Evolutionary conservation across 2,113 vertebrate genomes (phyloP), one percentile per base, ranked within the genome.

Genomic region (Aegypius monachus): DNA sequence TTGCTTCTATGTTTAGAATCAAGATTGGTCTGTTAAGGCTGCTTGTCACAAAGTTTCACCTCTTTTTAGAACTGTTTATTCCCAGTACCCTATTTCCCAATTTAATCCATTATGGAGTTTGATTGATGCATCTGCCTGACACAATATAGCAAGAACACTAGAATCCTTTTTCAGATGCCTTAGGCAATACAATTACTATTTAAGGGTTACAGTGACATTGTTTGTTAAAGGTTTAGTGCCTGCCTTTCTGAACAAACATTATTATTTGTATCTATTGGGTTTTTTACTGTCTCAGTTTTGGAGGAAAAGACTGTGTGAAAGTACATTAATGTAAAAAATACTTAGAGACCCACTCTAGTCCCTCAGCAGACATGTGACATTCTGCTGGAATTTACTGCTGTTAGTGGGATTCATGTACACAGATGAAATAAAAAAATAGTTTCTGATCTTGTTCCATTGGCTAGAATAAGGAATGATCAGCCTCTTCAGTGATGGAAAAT

Each of bases 1-100:
- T 98, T 98, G 98, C 96, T 98, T 97, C 98, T 98, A 98, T 98
- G 95, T 98, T 98, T 98, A 98, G 98, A 98, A 98, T 97, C 97
- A 98, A 98, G 97, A 98, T 98, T 98, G 97, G 95, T 97, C 93
- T 97, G 94, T 97, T 95, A 97, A 96, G 97, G 91, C 97, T 94
- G 87, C 96, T 93, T 96, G 97, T 97, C 96, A 98, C 97, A 95
- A 89, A 98, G 75, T 97, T 97, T 98, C 95, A 98, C 97, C 97
- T 98, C 98, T 97, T 97, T 97, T 90, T 97, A 86, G 98, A 97
- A 92, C 95, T 98, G 97, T 98, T 98, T 98, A 98, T 97, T 97
- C 96, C 94, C 90, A 88, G 79, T 96, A 74, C 86, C 68, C 71
- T 82, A 80, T 96, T 98, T 98, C 97, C 96, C 97, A 97, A 97